phyloP scores from a whole-genome alignment of 53 echinoderm and acorn worm species.

The Apostichopus leukothele region DNA sequence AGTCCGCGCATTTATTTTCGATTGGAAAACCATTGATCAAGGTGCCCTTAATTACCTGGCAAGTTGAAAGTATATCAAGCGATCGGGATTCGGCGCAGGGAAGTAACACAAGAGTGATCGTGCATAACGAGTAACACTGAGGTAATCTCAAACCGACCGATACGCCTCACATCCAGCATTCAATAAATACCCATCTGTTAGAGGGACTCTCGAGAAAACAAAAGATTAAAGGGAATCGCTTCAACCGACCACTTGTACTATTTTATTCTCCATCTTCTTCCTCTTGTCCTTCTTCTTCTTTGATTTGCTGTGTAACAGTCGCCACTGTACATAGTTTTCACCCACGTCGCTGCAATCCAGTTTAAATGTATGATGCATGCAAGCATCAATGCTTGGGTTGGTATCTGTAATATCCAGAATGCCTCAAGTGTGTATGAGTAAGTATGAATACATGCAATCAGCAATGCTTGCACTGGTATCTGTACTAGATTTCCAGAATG shows the following conservation, averaged over 20 bases:
- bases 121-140: constrained; percentile 33
- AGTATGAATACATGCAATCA: no score
- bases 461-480: no score
- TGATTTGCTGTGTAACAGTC: no score
- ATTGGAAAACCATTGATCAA: constrained; percentile 48
- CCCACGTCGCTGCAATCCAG: no score
- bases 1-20: constrained; percentile 46
- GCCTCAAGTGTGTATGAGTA: no score
- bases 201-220: constrained; percentile 42
- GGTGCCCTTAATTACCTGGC: constrained; percentile 42
- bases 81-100: constrained; percentile 35
- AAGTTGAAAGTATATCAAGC: constrained; percentile 37
- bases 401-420: no score
- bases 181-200: constrained; percentile 47
- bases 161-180: constrained; percentile 42
- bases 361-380: no score
- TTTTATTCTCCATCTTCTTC: no score
- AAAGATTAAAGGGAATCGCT: constrained; percentile 28
- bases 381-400: no score
- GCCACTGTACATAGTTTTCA: no score
- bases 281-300: neutral
- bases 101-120: constrained; percentile 42
- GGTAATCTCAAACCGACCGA: constrained; percentile 10
- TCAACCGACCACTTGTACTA: neutral
- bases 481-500: no score